phyloP scores from a whole-genome alignment of 2,113 vertebrate species.

The Pygathrix nemaeus region DNA sequence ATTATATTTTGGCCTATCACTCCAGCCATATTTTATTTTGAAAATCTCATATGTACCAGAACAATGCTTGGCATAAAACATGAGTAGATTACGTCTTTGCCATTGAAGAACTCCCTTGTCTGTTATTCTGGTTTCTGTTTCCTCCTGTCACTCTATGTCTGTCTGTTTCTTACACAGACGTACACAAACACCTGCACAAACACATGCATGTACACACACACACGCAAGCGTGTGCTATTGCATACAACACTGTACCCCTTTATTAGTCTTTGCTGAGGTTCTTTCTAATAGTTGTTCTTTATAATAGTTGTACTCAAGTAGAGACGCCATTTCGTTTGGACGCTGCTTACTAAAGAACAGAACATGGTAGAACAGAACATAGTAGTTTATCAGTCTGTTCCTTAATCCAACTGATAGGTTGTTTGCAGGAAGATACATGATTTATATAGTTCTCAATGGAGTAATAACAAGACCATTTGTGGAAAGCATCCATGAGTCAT shows the following conservation, averaged over 20 bases:
- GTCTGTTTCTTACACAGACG: neutral
- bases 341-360: constrained; percentile 46
- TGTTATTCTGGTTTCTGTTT: neutral
- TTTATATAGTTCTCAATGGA: constrained; percentile 73
- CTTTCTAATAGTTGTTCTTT: neutral
- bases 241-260: fast-evolving
- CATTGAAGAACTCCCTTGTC: neutral
- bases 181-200: neutral
- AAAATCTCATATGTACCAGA: neutral
- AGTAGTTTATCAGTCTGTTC: constrained; percentile 66
- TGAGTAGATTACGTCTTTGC: neutral
- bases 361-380: constrained; percentile 14
- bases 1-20: neutral
- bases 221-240: neutral
- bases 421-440: constrained; percentile 69
- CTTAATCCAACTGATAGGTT: constrained; percentile 64
- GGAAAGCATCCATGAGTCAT: constrained; percentile 64
- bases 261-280: neutral
- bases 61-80: neutral
- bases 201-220: neutral
- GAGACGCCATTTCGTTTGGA: neutral
- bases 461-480: constrained; percentile 69
- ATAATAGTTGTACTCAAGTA: neutral
- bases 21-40: neutral
- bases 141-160: neutral